phyloP scores from a whole-genome alignment of 2,797 vertebrate genomes.

The Acestrorhynchus altus region DNA sequence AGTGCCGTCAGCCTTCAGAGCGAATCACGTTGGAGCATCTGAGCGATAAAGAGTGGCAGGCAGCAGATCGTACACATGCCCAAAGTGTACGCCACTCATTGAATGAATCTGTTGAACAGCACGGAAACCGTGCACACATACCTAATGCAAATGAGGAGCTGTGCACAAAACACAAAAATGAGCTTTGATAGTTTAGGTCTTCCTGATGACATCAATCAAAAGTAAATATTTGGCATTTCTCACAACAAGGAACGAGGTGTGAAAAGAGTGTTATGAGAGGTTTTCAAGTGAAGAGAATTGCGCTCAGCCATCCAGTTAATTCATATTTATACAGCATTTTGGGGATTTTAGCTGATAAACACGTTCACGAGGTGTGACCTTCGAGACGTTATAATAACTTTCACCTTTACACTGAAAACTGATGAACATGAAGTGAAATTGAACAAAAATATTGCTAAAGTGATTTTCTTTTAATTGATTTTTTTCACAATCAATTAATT shows the following conservation, averaged over 20 bases:
- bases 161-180: not conserved
- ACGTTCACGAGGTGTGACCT: no score
- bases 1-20: conserved; percentile 56
- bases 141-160: not conserved
- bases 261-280: not conserved
- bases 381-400: no score
- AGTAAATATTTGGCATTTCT: not conserved
- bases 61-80: conserved; percentile 50
- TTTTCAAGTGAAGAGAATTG: not conserved
- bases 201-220: conserved; percentile 3
- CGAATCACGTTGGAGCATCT: conserved; percentile 55
- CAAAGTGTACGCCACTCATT: conserved; percentile 1
- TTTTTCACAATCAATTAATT: no score
- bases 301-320: no score
- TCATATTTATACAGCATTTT: no score
- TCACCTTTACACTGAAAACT: no score
- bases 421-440: no score
- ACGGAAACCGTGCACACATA: not conserved
- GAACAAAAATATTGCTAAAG: no score
- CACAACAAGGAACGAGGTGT: not conserved
- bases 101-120: conserved; percentile 14
- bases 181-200: conserved; percentile 2
- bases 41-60: conserved; percentile 53
- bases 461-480: no score
- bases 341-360: no score